phyloP scores from a whole-genome alignment of 2,888 invertebrate species.

The Leptura quadrifasciata region DNA sequence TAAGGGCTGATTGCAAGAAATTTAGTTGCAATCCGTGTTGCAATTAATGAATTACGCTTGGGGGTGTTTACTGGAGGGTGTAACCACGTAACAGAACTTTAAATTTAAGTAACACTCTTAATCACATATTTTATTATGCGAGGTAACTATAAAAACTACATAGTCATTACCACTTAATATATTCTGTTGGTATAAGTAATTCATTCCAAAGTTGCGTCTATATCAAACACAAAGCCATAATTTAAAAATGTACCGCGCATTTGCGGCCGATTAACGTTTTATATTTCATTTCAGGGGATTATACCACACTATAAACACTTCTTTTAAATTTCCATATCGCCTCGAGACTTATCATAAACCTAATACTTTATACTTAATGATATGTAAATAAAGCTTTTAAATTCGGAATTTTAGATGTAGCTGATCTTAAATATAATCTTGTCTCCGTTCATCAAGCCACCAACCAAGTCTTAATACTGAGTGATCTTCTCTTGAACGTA shows the following conservation, averaged over 20 bases:
- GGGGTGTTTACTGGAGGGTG: no score
- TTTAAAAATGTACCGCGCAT: background rate
- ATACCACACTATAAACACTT: constrained; percentile 11
- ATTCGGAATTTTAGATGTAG: constrained; percentile 45
- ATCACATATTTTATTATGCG: no score
- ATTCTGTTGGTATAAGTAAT: background rate
- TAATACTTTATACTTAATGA: constrained; percentile 41
- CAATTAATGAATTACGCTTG: no score
- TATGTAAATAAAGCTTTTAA: constrained; percentile 53
- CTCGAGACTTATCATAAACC: constrained; percentile 3
- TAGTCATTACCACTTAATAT: no score
- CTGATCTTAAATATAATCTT: constrained; percentile 39
- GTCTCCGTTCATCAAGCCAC: background rate
- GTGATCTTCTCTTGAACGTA: background rate
- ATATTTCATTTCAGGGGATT: background rate
- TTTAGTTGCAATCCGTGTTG: no score
- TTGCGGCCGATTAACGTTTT: background rate
- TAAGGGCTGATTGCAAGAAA: no score
- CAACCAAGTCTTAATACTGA: background rate
- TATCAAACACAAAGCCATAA: background rate
- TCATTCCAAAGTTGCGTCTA: background rate
- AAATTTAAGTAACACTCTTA: no score
- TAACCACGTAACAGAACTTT: no score
- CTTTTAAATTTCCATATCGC: constrained; percentile 6
- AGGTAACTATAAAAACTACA: no score